A percentile compares a stretch with the other conserved stretches of the same genome.
Evolutionary conservation across 2,888 invertebrate species (phyloP).

Genomic region (Scaptomyza cyrtandrae): DNA sequence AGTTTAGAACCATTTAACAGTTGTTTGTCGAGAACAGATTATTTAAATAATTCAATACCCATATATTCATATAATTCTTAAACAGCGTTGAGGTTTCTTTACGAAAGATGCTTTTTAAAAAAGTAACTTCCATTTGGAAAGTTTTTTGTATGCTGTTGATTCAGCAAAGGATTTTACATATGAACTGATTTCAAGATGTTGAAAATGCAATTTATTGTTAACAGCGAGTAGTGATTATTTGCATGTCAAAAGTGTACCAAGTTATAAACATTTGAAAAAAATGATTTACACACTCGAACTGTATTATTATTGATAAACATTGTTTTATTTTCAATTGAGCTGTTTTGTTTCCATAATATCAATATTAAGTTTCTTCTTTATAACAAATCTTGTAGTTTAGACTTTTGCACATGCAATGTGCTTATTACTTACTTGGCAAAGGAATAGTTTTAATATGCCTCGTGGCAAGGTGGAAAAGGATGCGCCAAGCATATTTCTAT

Average conservation of each 20-base stretch:
- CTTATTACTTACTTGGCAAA: constrained; percentile 59
- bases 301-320: background rate
- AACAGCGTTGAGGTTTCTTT: too few species aligned
- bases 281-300: background rate
- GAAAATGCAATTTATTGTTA: background rate
- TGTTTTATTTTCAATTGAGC: constrained; percentile 36
- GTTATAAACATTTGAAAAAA: background rate
- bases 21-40: too few species aligned
- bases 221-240: background rate
- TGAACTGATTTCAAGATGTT: background rate
- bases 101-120: background rate
- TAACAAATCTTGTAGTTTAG: constrained; percentile 16
- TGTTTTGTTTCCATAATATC: constrained; percentile 34
- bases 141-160: background rate
- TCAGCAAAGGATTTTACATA: background rate
- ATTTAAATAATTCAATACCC: too few species aligned
- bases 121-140: too few species aligned
- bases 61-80: too few species aligned
- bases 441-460: constrained; percentile 44
- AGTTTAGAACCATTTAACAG: too few species aligned
- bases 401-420: constrained; percentile 58
- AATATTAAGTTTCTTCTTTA: constrained; percentile 26
- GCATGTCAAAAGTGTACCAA: background rate
- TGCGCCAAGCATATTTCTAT: constrained; percentile 17
- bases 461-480: constrained; percentile 6